phyloP scores from a whole-genome alignment of 2,797 vertebrate genomes.

The Enteromius afrohamiltoni region DNA sequence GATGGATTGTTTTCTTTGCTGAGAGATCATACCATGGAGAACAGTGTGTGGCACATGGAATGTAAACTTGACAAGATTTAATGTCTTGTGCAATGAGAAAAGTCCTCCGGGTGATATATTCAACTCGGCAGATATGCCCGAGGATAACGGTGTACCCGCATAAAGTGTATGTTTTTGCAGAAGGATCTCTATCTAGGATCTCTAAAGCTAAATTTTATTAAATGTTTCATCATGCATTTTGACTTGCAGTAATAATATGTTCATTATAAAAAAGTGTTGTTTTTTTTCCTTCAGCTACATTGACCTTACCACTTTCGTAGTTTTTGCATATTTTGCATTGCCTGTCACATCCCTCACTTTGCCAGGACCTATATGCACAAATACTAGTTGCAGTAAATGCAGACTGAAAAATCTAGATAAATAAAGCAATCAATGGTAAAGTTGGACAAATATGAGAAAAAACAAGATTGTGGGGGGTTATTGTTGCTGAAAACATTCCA shows the following conservation, averaged over 20 bases:
- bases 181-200: neutral
- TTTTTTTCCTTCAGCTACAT: neutral
- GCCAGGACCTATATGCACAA: neutral
- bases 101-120: neutral
- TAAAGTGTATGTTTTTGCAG: neutral
- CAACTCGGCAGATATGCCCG: neutral
- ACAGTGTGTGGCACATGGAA: neutral
- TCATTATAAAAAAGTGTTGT: neutral
- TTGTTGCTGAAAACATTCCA: slow-evolving; percentile 29
- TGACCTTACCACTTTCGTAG: neutral
- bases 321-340: slow-evolving; percentile 46
- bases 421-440: neutral
- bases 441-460: neutral
- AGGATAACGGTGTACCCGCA: neutral
- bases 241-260: neutral
- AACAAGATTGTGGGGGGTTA: neutral
- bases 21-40: neutral
- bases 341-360: neutral
- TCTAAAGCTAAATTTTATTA: neutral
- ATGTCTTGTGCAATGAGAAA: neutral
- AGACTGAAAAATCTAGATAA: neutral
- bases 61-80: slow-evolving; percentile 12
- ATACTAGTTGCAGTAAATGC: neutral
- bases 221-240: neutral
- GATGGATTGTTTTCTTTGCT: slow-evolving; percentile 25